Conservation (phyloP, 2,888 invertebrate species). For the Nemoura dubitans region DNA sequence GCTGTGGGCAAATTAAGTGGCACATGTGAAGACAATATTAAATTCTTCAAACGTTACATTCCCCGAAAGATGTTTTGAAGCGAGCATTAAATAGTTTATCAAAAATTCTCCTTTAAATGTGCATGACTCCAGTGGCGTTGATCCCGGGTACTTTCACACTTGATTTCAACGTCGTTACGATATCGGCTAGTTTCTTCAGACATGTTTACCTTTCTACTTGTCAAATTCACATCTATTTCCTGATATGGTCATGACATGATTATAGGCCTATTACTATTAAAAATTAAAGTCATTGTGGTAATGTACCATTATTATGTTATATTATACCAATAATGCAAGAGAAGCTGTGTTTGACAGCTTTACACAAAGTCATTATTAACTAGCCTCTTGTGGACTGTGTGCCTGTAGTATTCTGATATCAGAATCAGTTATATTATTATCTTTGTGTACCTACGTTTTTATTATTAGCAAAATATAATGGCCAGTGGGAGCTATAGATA, state of each 20-base stretch:
- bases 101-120: conserved; percentile 37
- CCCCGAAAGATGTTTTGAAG: background rate
- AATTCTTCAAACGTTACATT: background rate
- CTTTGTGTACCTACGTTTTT: conserved; percentile 42
- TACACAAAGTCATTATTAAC: conserved; percentile 26
- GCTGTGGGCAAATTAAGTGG: background rate
- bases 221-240: conserved; percentile 34
- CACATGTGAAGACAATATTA: background rate
- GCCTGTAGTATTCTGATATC: conserved; percentile 49
- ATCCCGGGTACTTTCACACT: background rate
- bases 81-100: background rate
- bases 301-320: conserved; percentile 26
- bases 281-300: conserved; percentile 15
- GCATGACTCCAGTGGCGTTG: background rate
- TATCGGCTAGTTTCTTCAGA: background rate
- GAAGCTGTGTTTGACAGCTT: conserved; percentile 31
- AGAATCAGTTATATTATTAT: conserved; percentile 38
- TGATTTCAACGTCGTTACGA: background rate
- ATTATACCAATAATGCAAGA: conserved; percentile 3
- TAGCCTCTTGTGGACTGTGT: conserved; percentile 50
- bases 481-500: conserved; percentile 15
- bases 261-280: conserved; percentile 40
- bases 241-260: conserved; percentile 32
- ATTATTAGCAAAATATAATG: conserved; percentile 25
- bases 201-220: conserved; percentile 39